These are phyloP conservation scores for Dipodomys stephensi DNA, from an alignment of 2,113 vertebrate genomes.

Conservation along the genomic window DNA sequence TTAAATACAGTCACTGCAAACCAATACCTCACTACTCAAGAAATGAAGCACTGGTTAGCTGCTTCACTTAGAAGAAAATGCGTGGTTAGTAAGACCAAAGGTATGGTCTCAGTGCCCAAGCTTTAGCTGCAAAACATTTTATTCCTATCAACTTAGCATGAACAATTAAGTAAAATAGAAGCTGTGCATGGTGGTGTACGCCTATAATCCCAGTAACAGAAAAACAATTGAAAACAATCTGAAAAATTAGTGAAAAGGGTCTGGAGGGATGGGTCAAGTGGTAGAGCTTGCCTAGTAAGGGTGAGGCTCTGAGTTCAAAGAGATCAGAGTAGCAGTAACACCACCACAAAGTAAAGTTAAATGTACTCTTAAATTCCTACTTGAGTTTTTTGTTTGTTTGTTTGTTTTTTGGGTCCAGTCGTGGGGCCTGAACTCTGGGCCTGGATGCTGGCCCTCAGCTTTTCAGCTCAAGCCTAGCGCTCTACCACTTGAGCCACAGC, in stretches of 20 bases:
- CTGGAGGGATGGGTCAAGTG: no score
- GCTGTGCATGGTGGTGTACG: no score
- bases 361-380: not conserved
- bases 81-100: not conserved
- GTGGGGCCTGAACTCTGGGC: no score
- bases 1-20: not conserved
- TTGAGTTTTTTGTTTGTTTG: not conserved
- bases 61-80: not conserved
- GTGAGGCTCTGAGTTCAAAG: not conserved
- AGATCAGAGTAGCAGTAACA: no score
- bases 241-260: no score
- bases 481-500: no score
- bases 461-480: no score
- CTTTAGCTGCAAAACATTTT: not conserved
- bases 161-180: not conserved
- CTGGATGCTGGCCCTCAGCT: no score
- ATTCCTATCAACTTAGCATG: not conserved
- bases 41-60: not conserved
- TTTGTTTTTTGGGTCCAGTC: no score
- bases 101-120: not conserved
- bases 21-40: not conserved
- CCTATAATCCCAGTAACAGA: no score
- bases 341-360: not conserved
- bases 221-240: no score
- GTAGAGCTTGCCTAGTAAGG: no score